Conservation (phyloP, 2,113 vertebrate species). For the Isurus oxyrinchus region DNA sequence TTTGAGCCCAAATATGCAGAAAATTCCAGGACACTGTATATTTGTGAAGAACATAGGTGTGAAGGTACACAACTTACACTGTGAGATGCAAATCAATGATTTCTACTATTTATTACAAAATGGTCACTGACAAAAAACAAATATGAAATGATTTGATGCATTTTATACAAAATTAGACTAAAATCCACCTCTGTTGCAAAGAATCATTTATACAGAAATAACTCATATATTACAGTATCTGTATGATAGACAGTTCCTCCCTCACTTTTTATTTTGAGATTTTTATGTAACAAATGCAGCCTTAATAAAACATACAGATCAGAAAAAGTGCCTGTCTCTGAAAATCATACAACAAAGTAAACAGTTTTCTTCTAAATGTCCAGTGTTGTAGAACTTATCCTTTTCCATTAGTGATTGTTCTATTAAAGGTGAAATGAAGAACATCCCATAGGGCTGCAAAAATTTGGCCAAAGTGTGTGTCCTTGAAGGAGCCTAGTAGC, state of each 20-base stretch:
- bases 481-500: background rate
- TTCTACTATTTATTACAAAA: slow-evolving; percentile 67
- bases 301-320: slow-evolving; percentile 66
- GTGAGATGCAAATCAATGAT: slow-evolving; percentile 55
- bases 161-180: slow-evolving; percentile 65
- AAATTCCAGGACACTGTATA: background rate
- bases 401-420: background rate
- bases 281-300: slow-evolving; percentile 70
- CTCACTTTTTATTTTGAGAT: slow-evolving; percentile 60
- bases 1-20: too few relatives aligned
- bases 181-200: slow-evolving; percentile 66
- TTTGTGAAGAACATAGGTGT: background rate
- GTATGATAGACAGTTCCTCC: slow-evolving; percentile 65
- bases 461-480: background rate
- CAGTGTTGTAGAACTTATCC: slow-evolving; percentile 28
- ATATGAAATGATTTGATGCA: slow-evolving; percentile 62
- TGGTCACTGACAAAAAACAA: slow-evolving; percentile 61
- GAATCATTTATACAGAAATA: slow-evolving; percentile 77
- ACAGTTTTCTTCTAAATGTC: slow-evolving; percentile 21
- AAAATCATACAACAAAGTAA: slow-evolving; percentile 35
- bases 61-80: slow-evolving; percentile 48
- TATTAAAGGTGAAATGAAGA: slow-evolving; percentile 5
- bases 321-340: slow-evolving; percentile 67
- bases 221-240: slow-evolving; percentile 67
- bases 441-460: slow-evolving; percentile 9